Evolutionary conservation across 2,888 invertebrate genomes (phyloP).

Genomic region (Ferdinandea cuprea): DNA sequence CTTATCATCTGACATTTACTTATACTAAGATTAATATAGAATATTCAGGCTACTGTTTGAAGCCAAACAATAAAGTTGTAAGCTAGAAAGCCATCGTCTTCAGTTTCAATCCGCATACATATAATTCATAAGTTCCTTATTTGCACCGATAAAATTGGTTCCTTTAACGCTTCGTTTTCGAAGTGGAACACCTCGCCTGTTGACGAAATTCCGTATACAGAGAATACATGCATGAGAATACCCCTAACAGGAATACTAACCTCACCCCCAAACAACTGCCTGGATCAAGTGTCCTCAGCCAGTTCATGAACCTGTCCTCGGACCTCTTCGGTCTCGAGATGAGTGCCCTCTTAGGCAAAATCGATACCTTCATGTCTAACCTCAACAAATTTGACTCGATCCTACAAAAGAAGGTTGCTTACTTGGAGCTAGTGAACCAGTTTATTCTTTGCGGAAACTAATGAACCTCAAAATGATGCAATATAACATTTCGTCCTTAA

Average conservation of each 20-base stretch:
- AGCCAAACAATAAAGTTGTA: too few species aligned
- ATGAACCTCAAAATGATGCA: not conserved
- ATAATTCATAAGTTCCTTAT: not conserved
- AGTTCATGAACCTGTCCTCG: not conserved
- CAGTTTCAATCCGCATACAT: too few species aligned
- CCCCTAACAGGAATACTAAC: too few species aligned
- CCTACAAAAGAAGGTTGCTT: constrained; percentile 11
- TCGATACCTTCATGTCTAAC: constrained; percentile 9
- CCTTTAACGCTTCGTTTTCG: not conserved
- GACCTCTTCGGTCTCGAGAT: not conserved
- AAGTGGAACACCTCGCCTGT: constrained; percentile 16
- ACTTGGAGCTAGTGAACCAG: not conserved
- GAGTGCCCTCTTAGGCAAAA: not conserved
- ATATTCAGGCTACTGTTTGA: too few species aligned
- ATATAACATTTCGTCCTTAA: constrained; percentile 38
- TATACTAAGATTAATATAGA: too few species aligned
- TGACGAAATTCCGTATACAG: constrained; percentile 37
- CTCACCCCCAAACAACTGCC: too few species aligned
- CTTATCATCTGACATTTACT: too few species aligned
- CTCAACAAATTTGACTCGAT: not conserved
- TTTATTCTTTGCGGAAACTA: not conserved
- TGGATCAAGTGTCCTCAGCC: not conserved
- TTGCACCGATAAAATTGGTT: not conserved
- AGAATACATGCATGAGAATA: too few species aligned
- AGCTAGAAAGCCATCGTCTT: too few species aligned